phyloP scores from a whole-genome alignment of 2,797 vertebrate genomes.

The Molossus molossus region DNA sequence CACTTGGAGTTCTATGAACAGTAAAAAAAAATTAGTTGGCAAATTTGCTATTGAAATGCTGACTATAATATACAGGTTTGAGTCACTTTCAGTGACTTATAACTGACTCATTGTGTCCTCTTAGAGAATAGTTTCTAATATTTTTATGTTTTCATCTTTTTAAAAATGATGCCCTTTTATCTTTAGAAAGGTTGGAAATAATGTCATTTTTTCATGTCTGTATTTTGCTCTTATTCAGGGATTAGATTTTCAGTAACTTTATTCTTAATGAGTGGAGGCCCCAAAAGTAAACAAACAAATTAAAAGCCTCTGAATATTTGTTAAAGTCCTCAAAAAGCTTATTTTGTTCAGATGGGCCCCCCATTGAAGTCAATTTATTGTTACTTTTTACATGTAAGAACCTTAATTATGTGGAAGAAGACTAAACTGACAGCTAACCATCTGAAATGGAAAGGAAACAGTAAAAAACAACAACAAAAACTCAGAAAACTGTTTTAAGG shows the following conservation, averaged over 20 bases:
- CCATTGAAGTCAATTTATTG: conserved; percentile 11
- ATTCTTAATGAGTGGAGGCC: not conserved
- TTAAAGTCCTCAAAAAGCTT: not conserved
- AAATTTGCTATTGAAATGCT: conserved; percentile 24
- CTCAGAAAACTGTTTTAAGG: not conserved
- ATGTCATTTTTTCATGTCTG: not conserved
- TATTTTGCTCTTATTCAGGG: conserved; percentile 51
- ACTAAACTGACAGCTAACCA: not conserved
- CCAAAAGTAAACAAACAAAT: not conserved
- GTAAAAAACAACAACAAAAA: not conserved
- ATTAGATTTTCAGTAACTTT: conserved; percentile 3
- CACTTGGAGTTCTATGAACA: not conserved
- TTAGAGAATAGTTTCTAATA: conserved; percentile 9
- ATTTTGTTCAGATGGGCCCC: conserved; percentile 10
- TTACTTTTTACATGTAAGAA: conserved; percentile 12
- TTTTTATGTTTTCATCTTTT: conserved; percentile 59
- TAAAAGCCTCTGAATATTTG: not conserved
- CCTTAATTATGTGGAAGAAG: not conserved
- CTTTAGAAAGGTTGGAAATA: conserved; percentile 49
- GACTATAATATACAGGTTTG: conserved; percentile 15
- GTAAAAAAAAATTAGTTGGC: conserved; percentile 21
- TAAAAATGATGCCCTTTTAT: conserved; percentile 34
- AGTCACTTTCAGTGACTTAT: conserved; percentile 13
- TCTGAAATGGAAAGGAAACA: conserved; percentile 17
- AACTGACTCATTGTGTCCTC: conserved; percentile 28